Conservation (phyloP, 2,888 invertebrate species). For the Cheilosia vulpina region DNA sequence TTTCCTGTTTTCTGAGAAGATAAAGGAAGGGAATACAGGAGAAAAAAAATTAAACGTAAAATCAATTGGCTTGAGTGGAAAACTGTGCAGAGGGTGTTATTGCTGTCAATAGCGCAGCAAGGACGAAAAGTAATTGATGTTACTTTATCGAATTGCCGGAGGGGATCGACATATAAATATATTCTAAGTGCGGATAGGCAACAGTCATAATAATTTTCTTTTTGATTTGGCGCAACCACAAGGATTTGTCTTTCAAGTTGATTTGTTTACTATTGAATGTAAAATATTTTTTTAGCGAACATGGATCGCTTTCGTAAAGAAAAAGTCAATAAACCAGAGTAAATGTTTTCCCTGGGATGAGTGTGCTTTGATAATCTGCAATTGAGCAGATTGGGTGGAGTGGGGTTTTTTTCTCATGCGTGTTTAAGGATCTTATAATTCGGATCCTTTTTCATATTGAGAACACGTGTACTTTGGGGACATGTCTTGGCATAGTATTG, state of each 20-base stretch:
- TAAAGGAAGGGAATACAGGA: background rate
- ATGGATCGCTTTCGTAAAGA: conserved; percentile 21
- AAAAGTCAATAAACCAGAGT: conserved; percentile 27
- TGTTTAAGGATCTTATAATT: no score
- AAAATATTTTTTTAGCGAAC: conserved; percentile 41
- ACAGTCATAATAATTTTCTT: conserved; percentile 27
- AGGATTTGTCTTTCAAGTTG: conserved; percentile 55
- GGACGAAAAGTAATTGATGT: conserved; percentile 52
- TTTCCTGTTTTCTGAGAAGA: background rate
- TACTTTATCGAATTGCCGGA: conserved; percentile 48
- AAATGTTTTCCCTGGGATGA: conserved; percentile 20
- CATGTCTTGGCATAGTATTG: no score
- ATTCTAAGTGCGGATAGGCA: conserved; percentile 33
- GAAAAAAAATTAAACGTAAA: conserved; percentile 1
- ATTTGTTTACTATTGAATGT: conserved; percentile 55
- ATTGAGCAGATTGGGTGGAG: conserved; percentile 12
- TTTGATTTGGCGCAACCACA: conserved; percentile 28
- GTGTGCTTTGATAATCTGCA: conserved; percentile 23
- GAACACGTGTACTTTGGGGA: no score
- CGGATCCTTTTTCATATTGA: no score
- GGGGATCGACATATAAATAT: conserved; percentile 36
- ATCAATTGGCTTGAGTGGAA: conserved; percentile 47
- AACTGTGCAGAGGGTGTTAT: conserved; percentile 16
- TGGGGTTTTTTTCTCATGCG: no score
- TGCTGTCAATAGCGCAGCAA: conserved; percentile 32